Percentiles rank a stretch among this genome's conserved stretches.
Conservation (phyloP, 2,113 vertebrate genomes). For the Glaucidium brasilianum region DNA sequence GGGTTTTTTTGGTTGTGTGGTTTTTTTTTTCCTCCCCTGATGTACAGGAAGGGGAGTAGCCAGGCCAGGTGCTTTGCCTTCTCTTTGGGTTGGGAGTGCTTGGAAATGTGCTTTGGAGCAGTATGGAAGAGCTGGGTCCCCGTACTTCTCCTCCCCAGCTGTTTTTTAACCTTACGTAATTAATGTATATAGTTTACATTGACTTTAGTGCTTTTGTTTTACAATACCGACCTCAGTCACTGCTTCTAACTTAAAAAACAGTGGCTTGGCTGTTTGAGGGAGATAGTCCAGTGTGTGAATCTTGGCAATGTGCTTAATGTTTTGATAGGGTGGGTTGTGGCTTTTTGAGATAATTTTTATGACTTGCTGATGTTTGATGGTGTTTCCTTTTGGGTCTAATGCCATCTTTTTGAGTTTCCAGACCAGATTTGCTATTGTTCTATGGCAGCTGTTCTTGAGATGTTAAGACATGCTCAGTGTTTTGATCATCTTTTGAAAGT, state of each 20-base stretch:
- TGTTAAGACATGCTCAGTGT: not conserved
- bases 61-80: not conserved
- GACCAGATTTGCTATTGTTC: not conserved
- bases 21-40: no score
- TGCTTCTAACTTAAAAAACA: not conserved
- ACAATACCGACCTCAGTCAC: not conserved
- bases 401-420: not conserved
- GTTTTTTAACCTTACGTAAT: not conserved
- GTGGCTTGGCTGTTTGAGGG: not conserved
- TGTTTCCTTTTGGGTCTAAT: not conserved
- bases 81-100: rapidly evolving
- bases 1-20: not conserved
- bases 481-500: not conserved
- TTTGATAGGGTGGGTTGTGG: not conserved
- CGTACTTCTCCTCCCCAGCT: not conserved
- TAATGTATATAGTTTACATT: not conserved
- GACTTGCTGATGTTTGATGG: not conserved
- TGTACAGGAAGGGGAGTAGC: not conserved
- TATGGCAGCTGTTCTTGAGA: not conserved
- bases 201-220: not conserved
- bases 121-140: not conserved
- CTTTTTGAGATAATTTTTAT: not conserved
- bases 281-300: not conserved
- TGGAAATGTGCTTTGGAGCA: not conserved
- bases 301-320: not conserved